Base-by-base conservation (phyloP, 2,113 vertebrate genomes). In the Aldabrachelys gigantea region DNA sequence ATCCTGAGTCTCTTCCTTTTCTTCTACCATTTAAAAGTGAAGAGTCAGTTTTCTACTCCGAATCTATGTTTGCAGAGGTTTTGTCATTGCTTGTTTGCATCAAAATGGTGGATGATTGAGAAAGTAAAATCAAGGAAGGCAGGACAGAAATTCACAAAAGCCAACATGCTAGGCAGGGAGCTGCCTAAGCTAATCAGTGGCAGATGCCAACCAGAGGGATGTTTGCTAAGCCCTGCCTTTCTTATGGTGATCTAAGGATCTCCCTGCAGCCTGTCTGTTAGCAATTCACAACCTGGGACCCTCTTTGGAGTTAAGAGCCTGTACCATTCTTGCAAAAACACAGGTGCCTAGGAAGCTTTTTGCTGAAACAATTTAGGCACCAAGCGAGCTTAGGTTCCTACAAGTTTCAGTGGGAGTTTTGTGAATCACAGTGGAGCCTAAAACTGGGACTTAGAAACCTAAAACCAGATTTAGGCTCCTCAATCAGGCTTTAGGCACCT, bases 1-100 rank as follows among this genome's bases (percentile, higher is more conserved):
- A 95, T 94, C 95, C 96, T 82, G 35, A 93, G 88, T 90, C 84
- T 50, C 49, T 85, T 92, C 52, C 16, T 88, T 96, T 82, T 84
- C 65, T 78, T 65, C 84, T 93, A 88, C 65, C 94, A 69, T 95
- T 88, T 87, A 82, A 41, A 93, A 83, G 35, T 96, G 96, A 97
- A 82, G 95, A 97, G 96, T 92, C 81, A 54, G 75, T 41, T 85
- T 95, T 84, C 84, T 76, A 96, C 54, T 75, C 90, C 62, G 57
- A 94, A 86, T 4, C 44, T 54, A 52, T 81, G 52, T 59, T 96
- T 79, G 53, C 59, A 96, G 80, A 91, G 65, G 79, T 83, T 92
- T 89, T 91, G 90, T 82, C 95, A 85, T 2, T 89, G 88, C 89
- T 59, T 93, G 94, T 93, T 95, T n/a, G 92, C 92, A 90, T 88